phyloP scores from a whole-genome alignment of 2,888 invertebrate species.

The Ramazzottius varieornatus region DNA sequence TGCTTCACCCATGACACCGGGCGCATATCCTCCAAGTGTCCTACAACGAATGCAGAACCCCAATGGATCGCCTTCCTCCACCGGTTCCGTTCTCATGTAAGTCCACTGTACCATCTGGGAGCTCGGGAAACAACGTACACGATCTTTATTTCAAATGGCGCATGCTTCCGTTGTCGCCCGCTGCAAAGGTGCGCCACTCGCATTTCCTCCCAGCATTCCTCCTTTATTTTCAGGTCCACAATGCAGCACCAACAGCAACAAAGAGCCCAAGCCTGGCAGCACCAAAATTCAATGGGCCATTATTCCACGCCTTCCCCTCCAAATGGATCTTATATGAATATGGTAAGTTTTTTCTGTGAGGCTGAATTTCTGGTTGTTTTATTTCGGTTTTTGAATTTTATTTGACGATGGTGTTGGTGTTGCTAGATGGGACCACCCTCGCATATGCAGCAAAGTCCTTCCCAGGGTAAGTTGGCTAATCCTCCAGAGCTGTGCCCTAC shows the following conservation, averaged over 20 bases:
- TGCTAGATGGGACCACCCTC: neutral
- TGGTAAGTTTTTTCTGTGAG: neutral
- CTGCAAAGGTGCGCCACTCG: no score
- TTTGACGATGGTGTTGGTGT: neutral
- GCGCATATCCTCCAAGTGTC: neutral
- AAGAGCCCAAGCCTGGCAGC: no score
- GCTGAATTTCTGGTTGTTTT: neutral
- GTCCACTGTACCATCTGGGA: no score
- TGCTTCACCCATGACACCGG: neutral
- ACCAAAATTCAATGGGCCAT: neutral
- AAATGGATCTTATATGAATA: neutral
- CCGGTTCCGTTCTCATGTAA: no score
- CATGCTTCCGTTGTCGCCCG: no score
- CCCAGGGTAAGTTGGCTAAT: neutral
- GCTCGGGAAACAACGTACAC: no score
- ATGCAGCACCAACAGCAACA: neutral
- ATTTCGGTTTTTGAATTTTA: neutral
- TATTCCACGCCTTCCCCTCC: neutral
- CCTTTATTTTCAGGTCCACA: neutral
- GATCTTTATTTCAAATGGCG: no score
- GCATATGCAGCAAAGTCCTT: conserved; percentile 4
- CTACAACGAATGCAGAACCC: neutral
- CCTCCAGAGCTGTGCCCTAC: no score
- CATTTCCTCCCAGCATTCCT: no score
- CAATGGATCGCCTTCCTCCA: neutral